Conservation (phyloP, 2,888 invertebrate species). For the Scaptodrosophila latifasciaeformis region DNA sequence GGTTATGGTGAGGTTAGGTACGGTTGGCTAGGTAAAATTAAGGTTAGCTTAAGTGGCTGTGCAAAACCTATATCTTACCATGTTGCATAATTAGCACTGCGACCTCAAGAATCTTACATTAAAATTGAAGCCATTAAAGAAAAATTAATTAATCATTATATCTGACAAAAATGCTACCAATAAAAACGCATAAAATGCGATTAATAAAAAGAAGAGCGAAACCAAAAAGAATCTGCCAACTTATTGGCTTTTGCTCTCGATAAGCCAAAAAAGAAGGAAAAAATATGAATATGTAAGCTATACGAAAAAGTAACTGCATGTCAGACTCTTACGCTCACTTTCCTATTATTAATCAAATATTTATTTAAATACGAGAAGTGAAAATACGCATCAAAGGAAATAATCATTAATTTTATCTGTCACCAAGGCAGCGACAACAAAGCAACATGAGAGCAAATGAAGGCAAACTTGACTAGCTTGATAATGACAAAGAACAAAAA, state of each 20-base stretch:
- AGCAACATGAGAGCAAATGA: no score
- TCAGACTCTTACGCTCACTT: neutral
- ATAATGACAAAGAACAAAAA: no score
- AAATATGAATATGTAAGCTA: no score
- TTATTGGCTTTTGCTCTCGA: no score
- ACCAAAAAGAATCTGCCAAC: conserved; percentile 35
- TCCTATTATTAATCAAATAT: conserved; percentile 61
- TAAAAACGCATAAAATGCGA: conserved; percentile 50
- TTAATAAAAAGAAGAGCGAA: conserved; percentile 39
- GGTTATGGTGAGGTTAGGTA: no score
- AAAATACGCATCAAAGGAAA: conserved; percentile 31
- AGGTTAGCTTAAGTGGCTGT: no score
- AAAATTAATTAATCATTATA: conserved; percentile 55
- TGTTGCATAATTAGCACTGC: neutral
- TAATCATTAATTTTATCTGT: conserved; percentile 61
- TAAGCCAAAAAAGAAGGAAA: no score
- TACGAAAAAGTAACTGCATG: no score
- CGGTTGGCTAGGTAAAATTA: no score
- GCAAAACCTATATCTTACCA: no score
- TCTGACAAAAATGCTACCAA: conserved; percentile 39
- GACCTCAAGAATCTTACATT: conserved; percentile 5
- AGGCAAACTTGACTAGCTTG: no score
- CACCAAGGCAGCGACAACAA: conserved; percentile 36
- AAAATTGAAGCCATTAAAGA: conserved; percentile 2
- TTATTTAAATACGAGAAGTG: conserved; percentile 48